Evolutionary conservation across 2,888 invertebrate species (phyloP).

Genomic region (Amphiduros pacificus): DNA sequence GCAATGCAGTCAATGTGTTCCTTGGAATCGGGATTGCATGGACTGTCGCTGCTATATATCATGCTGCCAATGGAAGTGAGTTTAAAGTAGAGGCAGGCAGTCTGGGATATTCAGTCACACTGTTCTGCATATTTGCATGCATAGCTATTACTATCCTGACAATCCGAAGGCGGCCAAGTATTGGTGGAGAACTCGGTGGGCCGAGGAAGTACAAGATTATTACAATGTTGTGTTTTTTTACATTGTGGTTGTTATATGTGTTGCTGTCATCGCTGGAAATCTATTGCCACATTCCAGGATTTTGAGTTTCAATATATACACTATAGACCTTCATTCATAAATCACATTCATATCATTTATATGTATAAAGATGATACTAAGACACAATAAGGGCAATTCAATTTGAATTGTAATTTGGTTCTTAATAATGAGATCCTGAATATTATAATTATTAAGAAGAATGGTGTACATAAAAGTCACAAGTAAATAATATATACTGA

Average conservation of each 20-base stretch:
- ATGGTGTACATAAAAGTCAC: too few relatives aligned
- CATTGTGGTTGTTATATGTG: constrained; percentile 90
- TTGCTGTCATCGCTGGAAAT: constrained; percentile 90
- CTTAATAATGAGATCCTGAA: too few relatives aligned
- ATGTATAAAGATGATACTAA: too few relatives aligned
- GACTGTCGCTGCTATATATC: constrained; percentile 94
- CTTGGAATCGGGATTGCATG: constrained; percentile 98
- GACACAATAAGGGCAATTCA: too few relatives aligned
- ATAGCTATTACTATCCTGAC: constrained; percentile 81
- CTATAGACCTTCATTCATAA: too few relatives aligned
- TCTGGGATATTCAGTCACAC: constrained; percentile 94
- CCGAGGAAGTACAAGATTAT: constrained; percentile 69
- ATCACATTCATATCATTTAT: too few relatives aligned
- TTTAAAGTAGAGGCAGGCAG: constrained; percentile 71
- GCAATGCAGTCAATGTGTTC: constrained; percentile 99
- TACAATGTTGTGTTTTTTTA: constrained; percentile 79
- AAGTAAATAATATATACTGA: too few relatives aligned
- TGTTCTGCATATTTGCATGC: constrained; percentile 88
- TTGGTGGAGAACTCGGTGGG: constrained; percentile 88
- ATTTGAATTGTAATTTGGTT: too few relatives aligned
- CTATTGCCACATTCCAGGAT: constrained; percentile 85
- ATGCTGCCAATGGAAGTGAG: constrained; percentile 65
- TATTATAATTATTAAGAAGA: too few relatives aligned
- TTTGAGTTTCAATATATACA: too few relatives aligned
- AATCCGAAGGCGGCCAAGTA: constrained; percentile 73